Evolutionary conservation across 2,797 vertebrate species (phyloP), one percentile per base, ranked within the genome.

Genomic region (Taeniopygia guttata): DNA sequence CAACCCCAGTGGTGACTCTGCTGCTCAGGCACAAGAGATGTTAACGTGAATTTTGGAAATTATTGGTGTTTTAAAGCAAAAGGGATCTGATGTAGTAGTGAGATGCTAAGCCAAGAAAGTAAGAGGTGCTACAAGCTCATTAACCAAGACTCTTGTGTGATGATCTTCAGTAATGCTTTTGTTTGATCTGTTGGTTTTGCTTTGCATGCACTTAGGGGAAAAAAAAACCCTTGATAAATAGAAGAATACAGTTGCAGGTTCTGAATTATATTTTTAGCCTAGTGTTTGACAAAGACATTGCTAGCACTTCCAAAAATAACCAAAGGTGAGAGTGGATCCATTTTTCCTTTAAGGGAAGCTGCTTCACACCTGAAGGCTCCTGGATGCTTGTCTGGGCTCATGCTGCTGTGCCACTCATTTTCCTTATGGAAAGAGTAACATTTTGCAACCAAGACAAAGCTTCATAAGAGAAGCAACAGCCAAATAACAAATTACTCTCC

Each of bases 1-100:
- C 96, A 97, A 89, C 88, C 40, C 4, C 68, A 73, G 69, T 23
- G 84, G 84, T 95, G 92, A 54, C 52, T 90, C 84, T 78, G 55
- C 84, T 96, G 90, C 91, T 60, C 9, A 3, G 75, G 62, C 87
- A 88, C 76, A 73, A 91, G 82, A 79, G 80, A 73, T 10, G 12
- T 19, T 68, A 27, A 48, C 10, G 0, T 23, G 76, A 96, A 79
- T 51, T 84, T 91, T 8, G 23, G 63, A 52, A 55, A 43, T 42
- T 16, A 23, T 10, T 52, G 48, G 19, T 70, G 22, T 38, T 89
- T 94, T 48, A 85, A 21, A 59, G 83, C 58, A 51, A 67, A 77
- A 84, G 48, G 49, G 3, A 59, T 59, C 34, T 76, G 34, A 51
- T 30, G 56, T 76, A 58, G 49, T 42, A 69, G 80, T 76, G 54